Base-by-base conservation (phyloP, 2,888 invertebrate genomes). In the Nasonia oneida region DNA sequence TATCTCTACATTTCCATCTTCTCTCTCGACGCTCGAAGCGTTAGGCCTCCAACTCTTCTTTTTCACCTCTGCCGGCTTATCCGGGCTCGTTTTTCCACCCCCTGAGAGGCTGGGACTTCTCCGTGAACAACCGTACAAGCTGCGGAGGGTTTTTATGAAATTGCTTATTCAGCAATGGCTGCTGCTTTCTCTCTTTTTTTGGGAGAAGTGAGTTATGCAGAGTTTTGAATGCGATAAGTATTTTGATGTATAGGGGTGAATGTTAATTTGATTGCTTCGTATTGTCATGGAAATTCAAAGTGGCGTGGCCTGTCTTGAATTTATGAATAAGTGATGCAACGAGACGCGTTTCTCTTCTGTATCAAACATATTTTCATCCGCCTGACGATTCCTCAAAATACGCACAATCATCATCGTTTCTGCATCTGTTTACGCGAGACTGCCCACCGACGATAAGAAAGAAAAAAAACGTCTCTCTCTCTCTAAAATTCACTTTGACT, bases 1-100 rank as follows among this genome's bases (percentile, higher is more conserved):
- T 73, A 73, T 73, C 73, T 42, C 42, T 42, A 73, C 33, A 67
- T 47, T 73, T 73, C 42, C 42, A 73, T 73, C 73, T 42, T n/a
- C 23, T 42, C 23, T 42, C 39, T 61, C 10, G 23, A 8, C 23
- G 18, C 39, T 71, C 71, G 14, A 37, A 10, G 18, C 71, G 73
- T 42, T 73, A 10, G 10, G 23, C n/a, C 18, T 42, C 33, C 67
- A 33, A 23, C 18, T 18, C 53, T 23, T n/a, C 73, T 73, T 73
- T 71, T 73, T 73, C 42, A 73, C 73, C 23, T 73, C 42, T 42
- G 39, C n/a, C n/a, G 23, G 18, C 42, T 73, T 73, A 73, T 47
- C 39, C 23, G 8, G 8, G n/a, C 73, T 73, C 73, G 23, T 47
- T 73, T 73, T 73, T 42, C 3, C 47, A 42, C 14, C 15, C 73